Evolutionary conservation across 2,888 invertebrate species (phyloP), one percentile per base, ranked within the genome.

Genomic region (Pheosia tremula): DNA sequence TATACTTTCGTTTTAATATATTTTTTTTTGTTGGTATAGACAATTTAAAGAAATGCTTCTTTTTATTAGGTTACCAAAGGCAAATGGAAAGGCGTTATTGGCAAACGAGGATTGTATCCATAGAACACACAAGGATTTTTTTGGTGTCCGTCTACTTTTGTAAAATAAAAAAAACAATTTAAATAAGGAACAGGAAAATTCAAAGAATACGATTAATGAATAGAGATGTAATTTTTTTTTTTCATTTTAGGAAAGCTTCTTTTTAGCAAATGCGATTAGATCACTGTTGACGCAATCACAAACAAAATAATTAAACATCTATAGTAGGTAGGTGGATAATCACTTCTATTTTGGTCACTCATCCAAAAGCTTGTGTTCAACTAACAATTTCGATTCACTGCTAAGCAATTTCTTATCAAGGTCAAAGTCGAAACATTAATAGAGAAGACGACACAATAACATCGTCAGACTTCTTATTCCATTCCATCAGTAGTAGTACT

Each of bases 371-470:
- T 3, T 47, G n/a, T 47, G 9, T 47, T 47, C 47, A 47, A 47
- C 8, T 47, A 4, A 24, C 37, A 54, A 54, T 37, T 45, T 11
- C 7, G 47, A 47, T 47, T 47, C n/a, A 58, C 41, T 10, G 13
- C 59, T 58, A 55, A 9, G 53, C 54, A 50, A 64, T 54, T 37
- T 36, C 13, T 41, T 47, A 57, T 52, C 56, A 61, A 69, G 75
- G 72, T 69, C 74, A 66, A 73, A 63, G 66, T 65, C 72, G 37
- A 53, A 56, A 59, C 57, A 62, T 64, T 63, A 64, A 59, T 62
- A 54, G 49, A 54, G 49, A 61, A 70, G 61, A 60, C 64, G 58
- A 50, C 41, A 36, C 45, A 45, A 47, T 11, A 36, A 36, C 37
- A 36, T 24, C 45, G 47, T 36, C 57, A 57, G 8, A 56, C 24